These are phyloP conservation scores for Diplosoma virens DNA, from an alignment of 23 tunicate species.

Conservation along the genomic window DNA sequence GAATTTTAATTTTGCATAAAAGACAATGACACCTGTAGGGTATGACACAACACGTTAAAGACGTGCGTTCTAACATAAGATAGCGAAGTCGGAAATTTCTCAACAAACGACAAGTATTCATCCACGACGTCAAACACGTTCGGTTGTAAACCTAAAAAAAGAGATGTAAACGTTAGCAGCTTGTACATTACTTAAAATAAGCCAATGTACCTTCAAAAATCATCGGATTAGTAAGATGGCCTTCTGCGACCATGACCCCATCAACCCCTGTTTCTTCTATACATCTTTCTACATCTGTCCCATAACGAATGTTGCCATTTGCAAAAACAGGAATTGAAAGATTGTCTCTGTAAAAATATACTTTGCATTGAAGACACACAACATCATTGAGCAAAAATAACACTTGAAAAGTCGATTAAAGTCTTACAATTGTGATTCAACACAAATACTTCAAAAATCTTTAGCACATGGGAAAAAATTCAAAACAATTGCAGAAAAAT, in stretches of 20 bases:
- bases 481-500: too few species aligned
- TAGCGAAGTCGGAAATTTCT: constrained; percentile 49
- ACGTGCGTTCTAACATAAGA: constrained; percentile 60
- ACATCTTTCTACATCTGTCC: constrained; percentile 58
- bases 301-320: constrained; percentile 85
- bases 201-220: constrained; percentile 56
- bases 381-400: too few species aligned
- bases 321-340: constrained; percentile 79
- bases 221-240: constrained; percentile 83
- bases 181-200: background rate
- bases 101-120: constrained; percentile 62
- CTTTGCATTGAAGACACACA: too few species aligned
- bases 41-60: constrained; percentile 59
- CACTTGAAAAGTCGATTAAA: too few species aligned
- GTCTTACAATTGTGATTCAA: too few species aligned
- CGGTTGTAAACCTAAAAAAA: constrained; percentile 13
- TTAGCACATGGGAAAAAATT: too few species aligned
- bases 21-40: too few species aligned
- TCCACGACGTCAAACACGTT: constrained; percentile 55
- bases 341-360: constrained; percentile 39
- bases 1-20: too few species aligned
- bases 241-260: constrained; percentile 96
- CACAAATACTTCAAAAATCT: too few species aligned
- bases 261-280: constrained; percentile 81
- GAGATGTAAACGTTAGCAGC: background rate